phyloP scores from a whole-genome alignment of 2,797 vertebrate genomes.

The Huso huso region DNA sequence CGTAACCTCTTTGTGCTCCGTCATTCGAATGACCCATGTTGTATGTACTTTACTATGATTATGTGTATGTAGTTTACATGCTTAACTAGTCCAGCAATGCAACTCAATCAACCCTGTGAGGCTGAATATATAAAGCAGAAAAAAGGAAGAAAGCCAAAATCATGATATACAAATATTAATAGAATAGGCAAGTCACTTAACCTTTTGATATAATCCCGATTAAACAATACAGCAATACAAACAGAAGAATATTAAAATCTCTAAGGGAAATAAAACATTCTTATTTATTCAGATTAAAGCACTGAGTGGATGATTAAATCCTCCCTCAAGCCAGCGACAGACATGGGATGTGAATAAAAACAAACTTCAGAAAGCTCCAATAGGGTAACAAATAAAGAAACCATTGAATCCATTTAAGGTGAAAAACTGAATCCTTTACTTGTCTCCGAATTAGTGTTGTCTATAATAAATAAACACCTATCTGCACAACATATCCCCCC shows the following conservation, averaged over 20 bases:
- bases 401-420: no score
- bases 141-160: constrained; percentile 29
- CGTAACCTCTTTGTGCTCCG: no score
- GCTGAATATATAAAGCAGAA: neutral
- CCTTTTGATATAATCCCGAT: constrained; percentile 28
- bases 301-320: constrained; percentile 31
- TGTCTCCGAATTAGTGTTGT: no score
- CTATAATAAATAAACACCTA: no score
- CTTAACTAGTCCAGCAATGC: constrained; percentile 19
- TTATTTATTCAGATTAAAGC: constrained; percentile 34
- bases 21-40: constrained; percentile 12
- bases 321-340: no score
- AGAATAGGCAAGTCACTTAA: constrained; percentile 13
- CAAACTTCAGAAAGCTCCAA: no score
- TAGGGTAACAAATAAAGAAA: no score
- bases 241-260: constrained; percentile 24
- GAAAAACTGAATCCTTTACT: no score
- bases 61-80: constrained; percentile 31
- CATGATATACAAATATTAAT: constrained; percentile 18
- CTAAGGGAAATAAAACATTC: constrained; percentile 22
- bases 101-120: constrained; percentile 6
- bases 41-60: constrained; percentile 21
- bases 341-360: no score
- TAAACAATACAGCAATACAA: constrained; percentile 29
- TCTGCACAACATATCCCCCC: no score